Evolutionary conservation across 2,888 invertebrate genomes (phyloP), one percentile per base, ranked within the genome.

Genomic region (Habroteleia sp.): DNA sequence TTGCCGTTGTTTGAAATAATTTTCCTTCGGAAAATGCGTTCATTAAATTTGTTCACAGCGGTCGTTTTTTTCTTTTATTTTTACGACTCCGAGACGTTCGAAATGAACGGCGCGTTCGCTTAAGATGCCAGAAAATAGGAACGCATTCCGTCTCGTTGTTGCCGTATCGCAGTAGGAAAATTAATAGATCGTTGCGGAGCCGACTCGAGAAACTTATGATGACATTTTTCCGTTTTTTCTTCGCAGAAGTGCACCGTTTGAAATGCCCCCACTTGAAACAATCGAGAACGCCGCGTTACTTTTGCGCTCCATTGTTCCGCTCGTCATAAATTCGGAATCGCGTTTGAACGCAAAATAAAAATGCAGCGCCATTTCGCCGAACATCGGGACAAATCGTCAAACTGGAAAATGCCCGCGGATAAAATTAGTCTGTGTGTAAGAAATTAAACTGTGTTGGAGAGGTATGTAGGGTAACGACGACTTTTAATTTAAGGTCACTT

Each of bases 171-270:
- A 27, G 37, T 60, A 44, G 62, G 20, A 52, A 52, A 52, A 63
- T 52, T 50, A 50, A 50, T 50, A 42, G 63, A 50, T 63, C 50
- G 50, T 33, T 50, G 46, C 48, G 31, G 62, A 20, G 48, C 27
- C 39, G 50, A 25, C 50, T 41, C 52, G 63, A 35, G 56, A 48
- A 56, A 56, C 44, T 44, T 35, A 42, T 65, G 65, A 42, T 35
- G 56, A 66, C 56, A 35, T 58, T 68, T 48, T 65, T 39, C 10
- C 33, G 42, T 66, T 66, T 52, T 42, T 52, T 65, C 13, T 50
- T 39, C 10, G 39, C 39, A 54, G 10, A 17, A 54, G n/a, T 56
- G 42, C n/a, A 31, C 31, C 17, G 41, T 20, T 29, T 11, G 29
- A 17, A 54, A 27, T 10, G n/a, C 13, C 8, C 4, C 8, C 4